Base-by-base conservation (phyloP, 2,797 vertebrate species). In the Acipenser transmontanus region DNA sequence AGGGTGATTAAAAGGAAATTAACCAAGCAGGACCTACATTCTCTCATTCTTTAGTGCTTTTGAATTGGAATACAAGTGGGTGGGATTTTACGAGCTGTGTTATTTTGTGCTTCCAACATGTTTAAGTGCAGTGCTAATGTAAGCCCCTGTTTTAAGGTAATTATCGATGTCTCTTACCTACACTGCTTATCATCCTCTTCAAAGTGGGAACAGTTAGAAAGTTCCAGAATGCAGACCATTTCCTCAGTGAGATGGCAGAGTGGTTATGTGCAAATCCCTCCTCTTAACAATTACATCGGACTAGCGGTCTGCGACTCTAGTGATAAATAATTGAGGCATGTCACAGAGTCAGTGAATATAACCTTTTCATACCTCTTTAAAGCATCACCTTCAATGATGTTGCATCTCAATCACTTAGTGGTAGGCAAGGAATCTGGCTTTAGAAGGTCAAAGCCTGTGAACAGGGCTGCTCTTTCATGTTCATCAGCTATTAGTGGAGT, bases 331-430 rank as follows among this genome's bases (percentile, higher is more conserved):
- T 87, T 83, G 81, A 74, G 69, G 61, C 65, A 70, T 85, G 85
- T 88, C 84, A 83, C 74, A 73, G 76, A 88, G 77, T 77, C 87
- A 83, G 83, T 83, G 78, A 76, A 72, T 78, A 83, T 87, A 89
- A 89, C 88, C 85, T 87, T 89, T 89, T 76, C 83, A 78, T 80
- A 81, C 81, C 84, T 87, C 85, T 89, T 89, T 86, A 87, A 87
- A 79, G 78, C 84, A 87, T 87, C 90, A 85, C 83, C 86, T 85
- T 73, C 71, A 81, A 84, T 90, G 84, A 85, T 84, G 85, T 81
- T 72, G 76, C 75, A 81, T 78, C 81, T 91, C 82, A 80, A 89
- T 91, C 89, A 89, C 75, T 78, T 80, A 59, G 12, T 66, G 59
- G 47, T 65, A 20, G 49, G 67, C 68, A 68, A 67, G 61, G 59